Evolutionary conservation across 2,888 invertebrate genomes (phyloP).

Genomic region (Vanessa cardui): DNA sequence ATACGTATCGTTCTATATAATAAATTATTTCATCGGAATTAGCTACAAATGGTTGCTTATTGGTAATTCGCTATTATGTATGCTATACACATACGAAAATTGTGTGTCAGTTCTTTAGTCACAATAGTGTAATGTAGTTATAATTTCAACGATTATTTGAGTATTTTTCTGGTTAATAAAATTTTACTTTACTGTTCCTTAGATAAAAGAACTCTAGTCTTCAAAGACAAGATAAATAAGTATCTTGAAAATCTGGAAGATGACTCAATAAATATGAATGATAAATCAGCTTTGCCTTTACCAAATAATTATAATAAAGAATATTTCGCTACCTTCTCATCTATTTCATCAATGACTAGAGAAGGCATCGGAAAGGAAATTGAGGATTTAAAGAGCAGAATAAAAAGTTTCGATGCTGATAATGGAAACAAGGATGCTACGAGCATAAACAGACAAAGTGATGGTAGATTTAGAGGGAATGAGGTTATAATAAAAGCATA

Average conservation of each 20-base stretch:
- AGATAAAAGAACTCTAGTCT: not conserved
- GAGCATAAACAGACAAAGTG: not conserved
- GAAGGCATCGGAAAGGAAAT: slow-evolving; percentile 38
- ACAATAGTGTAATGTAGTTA: not conserved
- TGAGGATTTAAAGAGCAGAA: slow-evolving; percentile 32
- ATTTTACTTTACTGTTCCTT: not conserved
- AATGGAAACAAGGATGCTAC: not conserved
- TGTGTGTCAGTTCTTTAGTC: not conserved
- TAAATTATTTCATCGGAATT: too few species aligned
- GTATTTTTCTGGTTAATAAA: not conserved
- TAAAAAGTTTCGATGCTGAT: slow-evolving; percentile 22
- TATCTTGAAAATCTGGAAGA: not conserved
- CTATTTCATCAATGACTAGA: slow-evolving; percentile 12
- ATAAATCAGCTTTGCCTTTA: not conserved
- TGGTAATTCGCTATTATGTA: too few species aligned
- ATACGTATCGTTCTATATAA: too few species aligned
- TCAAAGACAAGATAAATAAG: too few species aligned
- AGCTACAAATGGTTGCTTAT: too few species aligned
- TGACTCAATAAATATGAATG: slow-evolving; percentile 20
- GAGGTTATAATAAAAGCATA: not conserved
- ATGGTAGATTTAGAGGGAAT: not conserved
- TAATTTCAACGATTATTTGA: not conserved
- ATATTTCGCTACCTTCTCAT: slow-evolving; percentile 4
- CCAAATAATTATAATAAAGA: not conserved
- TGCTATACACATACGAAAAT: too few species aligned